Percentiles rank a stretch among this genome's conserved stretches.
phyloP scores from a whole-genome alignment of 1,140 invertebrate genomes.

The Drosophila erecta region DNA sequence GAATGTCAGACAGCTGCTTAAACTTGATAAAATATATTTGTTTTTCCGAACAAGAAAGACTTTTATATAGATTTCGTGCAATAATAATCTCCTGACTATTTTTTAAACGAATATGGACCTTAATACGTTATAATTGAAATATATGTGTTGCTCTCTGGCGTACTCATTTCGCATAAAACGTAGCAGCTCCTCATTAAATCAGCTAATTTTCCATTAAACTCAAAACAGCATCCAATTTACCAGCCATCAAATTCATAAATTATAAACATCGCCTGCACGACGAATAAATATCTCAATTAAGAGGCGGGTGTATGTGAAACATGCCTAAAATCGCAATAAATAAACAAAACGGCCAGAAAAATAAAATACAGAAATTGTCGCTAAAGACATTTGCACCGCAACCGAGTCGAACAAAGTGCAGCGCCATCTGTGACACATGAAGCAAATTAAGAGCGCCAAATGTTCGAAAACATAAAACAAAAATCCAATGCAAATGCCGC shows the following conservation, averaged over 20 bases:
- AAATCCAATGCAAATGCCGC: conserved; percentile 16
- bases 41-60: conserved; percentile 6
- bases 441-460: conserved; percentile 64
- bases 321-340: conserved; percentile 73
- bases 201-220: conserved; percentile 65
- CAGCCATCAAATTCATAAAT: conserved; percentile 68
- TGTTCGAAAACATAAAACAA: conserved; percentile 7
- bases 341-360: conserved; percentile 60
- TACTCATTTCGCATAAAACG: conserved; percentile 16
- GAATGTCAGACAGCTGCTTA: conserved; percentile 47
- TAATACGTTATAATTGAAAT: not conserved
- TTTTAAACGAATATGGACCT: too few species aligned
- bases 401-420: conserved; percentile 64
- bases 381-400: conserved; percentile 42
- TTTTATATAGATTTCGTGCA: too few species aligned
- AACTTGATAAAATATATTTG: not conserved
- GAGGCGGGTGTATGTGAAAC: conserved; percentile 64
- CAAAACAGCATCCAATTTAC: conserved; percentile 48
- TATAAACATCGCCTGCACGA: conserved; percentile 56
- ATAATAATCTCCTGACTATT: too few species aligned
- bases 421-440: conserved; percentile 72
- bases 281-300: conserved; percentile 72
- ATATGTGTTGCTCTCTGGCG: conserved; percentile 6
- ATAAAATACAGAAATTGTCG: conserved; percentile 41
- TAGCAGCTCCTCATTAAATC: conserved; percentile 51